Base-by-base conservation (phyloP, 2,888 invertebrate genomes). In the Melipona beecheii region DNA sequence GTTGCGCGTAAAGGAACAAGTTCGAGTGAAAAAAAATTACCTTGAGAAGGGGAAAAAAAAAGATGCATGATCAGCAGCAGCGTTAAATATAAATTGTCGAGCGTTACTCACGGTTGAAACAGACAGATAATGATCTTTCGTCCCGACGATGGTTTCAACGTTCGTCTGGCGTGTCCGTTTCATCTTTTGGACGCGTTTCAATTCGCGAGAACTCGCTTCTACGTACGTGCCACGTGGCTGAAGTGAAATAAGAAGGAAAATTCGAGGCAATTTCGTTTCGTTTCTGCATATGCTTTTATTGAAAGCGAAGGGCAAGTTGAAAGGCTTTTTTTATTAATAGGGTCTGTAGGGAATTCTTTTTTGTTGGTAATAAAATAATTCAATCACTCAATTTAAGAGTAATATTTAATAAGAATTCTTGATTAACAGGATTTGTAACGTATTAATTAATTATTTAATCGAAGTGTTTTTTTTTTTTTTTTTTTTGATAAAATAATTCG, bases 161-260 rank as follows among this genome's bases (percentile, higher is more conserved):
- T 43, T 27, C 65, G 19, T 75, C 60, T 81, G 82, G 81, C 75
- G 68, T 27, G 27, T 54, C 2, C 36, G 27, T 54, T 65, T 58
- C 64, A 24, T 36, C 19, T 50, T 19, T 43, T 81, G 79, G 79
- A 79, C 70, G 64, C 43, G 81, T 71, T 82, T 82, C 81, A 75
- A 75, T 64, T 49, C 65, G 15, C n/a, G 27, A 15, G 21, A 27
- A 17, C n/a, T 21, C 21, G n/a, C 15, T 36, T 21, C 4, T 66
- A 0, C 27, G 24, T 24, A 4, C 31, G 27, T 17, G 19, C 27
- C 13, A 24, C 24, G 36, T 54, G 64, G 5, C 73, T 75, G 71
- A 81, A 83, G 81, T 81, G 75, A 81, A 64, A 52, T 62, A 11
- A 21, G 52, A 19, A 24, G 73, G 43, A 43, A 69, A 80, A 58